Base-by-base conservation (phyloP, 1,140 invertebrate species). In the Philaenus spumarius region DNA sequence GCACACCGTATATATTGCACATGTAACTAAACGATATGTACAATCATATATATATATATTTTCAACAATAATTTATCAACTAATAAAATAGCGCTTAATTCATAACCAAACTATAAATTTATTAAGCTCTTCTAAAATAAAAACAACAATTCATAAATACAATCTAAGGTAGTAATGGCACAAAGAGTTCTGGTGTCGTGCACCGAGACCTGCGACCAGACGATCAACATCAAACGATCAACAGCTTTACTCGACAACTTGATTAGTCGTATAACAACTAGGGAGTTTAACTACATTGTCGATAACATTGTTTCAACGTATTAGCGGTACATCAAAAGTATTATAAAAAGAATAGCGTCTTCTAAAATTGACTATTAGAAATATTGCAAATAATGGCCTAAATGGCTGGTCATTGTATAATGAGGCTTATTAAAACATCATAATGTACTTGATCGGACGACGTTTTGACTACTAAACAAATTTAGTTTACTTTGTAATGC, bases 321-420 rank as follows among this genome's bases (percentile, higher is more conserved):
- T 30, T 30, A 4, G 26, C 9, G 26, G 26, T 53, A 35, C 22
- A 50, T 50, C 15, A 30, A 50, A 53, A 53, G 50, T 53, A 37
- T 53, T 53, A 37, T 37, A 37, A 53, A 53, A 53, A 53, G 30
- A 53, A 53, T 53, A 53, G 30, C 30, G 19, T 53, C 20, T 22
- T 20, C 50, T 53, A 53, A 30, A 53, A 53, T 53, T 37, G 30
- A 53, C 50, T 53, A 53, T 35, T 30, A 30, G 26, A 30, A 30
- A 30, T 30, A 30, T 30, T 30, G 26, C 26, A 30, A 30, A n/a
- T n/a, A 30, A 30, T 19, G 50, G 17, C 30, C 50, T 35, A 53
- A 53, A 53, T 37, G 50, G 50, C 50, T 53, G 50, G 50, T 53
- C 50, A 34, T 53, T 50, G 17, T 19, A 14, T 9, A 47, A 22